Evolutionary conservation across 2,797 vertebrate species (phyloP), one percentile per base, ranked within the genome.

Genomic region (Eulemur rubriventer): DNA sequence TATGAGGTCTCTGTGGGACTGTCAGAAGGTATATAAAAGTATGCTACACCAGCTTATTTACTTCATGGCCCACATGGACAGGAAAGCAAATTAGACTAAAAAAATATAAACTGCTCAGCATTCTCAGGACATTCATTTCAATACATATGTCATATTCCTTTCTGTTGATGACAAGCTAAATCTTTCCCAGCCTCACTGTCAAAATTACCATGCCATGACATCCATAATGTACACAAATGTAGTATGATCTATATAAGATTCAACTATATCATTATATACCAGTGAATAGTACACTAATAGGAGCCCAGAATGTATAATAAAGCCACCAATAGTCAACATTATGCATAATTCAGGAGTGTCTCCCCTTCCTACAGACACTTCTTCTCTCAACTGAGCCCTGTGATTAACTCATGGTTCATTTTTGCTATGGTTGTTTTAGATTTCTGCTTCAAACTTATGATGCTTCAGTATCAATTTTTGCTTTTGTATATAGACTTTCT

Each of bases 81-180:
- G 59, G 22, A 22, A 75, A 65, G 6, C 6, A 83, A 65, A 67
- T 20, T 72, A 7, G 0, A 82, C 14, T 48, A 65, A 73, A 78
- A 94, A 91, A 30, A 6, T 43, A 13, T 41, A 70, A 57, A 7
- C 3, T 28, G 0, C 4, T 84, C 14, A 17, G 11, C 24, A 80
- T 43, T 65, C 41, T 81, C 41, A 72, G 14, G 41, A 57, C n/a
- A 81, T 81, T 84, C n/a, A 41, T n/a, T 13, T 70, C n/a, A 80
- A 69, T 28, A 11, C 0, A 16, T 17, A 35, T 33, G 13, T 48
- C 12, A 43, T 20, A 87, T 52, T 57, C n/a, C 12, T 75, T 20
- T 67, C 48, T 82, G 14, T 55, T 41, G 48, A 24, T 83, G 41
- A 41, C 52, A 55, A 55, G 18, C 10, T 63, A 50, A 88, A 38